Base-by-base conservation (phyloP, 2,888 invertebrate genomes). In the Mellilla xanthometata region DNA sequence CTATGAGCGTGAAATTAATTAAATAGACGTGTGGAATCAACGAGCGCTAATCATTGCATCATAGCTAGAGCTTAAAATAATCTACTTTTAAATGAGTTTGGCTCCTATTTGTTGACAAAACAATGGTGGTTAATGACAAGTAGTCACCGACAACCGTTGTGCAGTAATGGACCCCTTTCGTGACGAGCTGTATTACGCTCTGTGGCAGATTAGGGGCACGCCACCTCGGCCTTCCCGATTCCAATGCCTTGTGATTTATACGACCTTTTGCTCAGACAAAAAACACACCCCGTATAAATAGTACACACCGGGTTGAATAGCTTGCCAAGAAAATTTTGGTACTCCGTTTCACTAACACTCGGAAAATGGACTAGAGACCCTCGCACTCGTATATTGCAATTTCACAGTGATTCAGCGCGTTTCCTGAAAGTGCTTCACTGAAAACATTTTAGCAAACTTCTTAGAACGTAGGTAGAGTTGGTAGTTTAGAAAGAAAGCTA, bases 111-210 rank as follows among this genome's bases (percentile, higher is more conserved):
- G 62, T 65, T 65, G 53, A 57, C 60, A 62, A 65, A 77, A 72
- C 70, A 73, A 71, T 65, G 62, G 60, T 55, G 59, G 62, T 58
- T 78, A 81, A 80, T 73, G 73, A 72, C 65, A 62, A 62, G 64
- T 68, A 61, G 69, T 73, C 65, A 62, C 62, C 52, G 58, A 56
- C 57, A 65, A 70, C 60, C 56, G 56, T 53, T 51, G 56, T 51
- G 54, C 62, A 8, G 64, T 73, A 79, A 79, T 81, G 68, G 73
- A 63, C 67, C 58, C 67, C 62, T 81, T 71, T 71, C 79, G 76
- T 81, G 81, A 63, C 73, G 64, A 62, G 48, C 52, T 60, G 61
- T 68, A 77, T 78, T 76, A 75, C 59, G 60, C 62, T 56, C 54
- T 57, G 60, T 54, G 54, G 60, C 61, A 66, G 68, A 73, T 72